These are phyloP conservation scores for Oreotrochilus melanogaster DNA, from an alignment of 2,113 vertebrate genomes.

Conservation along the genomic window DNA sequence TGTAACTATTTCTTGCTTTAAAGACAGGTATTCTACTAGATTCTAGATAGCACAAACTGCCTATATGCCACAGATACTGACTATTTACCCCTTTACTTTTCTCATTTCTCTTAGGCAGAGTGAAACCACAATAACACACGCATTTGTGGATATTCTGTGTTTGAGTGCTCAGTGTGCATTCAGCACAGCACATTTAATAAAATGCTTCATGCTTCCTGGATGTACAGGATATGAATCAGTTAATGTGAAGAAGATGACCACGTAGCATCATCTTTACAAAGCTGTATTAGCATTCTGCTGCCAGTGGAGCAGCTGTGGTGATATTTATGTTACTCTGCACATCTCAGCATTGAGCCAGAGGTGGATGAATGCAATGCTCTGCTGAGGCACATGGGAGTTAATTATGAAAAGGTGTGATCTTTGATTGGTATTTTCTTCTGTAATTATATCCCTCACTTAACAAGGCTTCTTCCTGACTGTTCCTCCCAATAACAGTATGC, in stretches of 20 bases:
- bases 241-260: slow-evolving; percentile 56
- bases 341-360: neutral
- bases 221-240: slow-evolving; percentile 44
- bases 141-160: neutral
- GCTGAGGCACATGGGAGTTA: neutral
- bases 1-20: neutral
- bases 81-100: neutral
- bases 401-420: slow-evolving; percentile 32
- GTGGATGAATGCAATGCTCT: neutral
- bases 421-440: slow-evolving; percentile 12
- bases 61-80: neutral
- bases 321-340: neutral
- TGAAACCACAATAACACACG: neutral
- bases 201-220: slow-evolving; percentile 37
- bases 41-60: neutral
- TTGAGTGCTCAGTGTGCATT: neutral
- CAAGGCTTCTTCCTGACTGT: neutral
- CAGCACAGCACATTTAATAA: slow-evolving; percentile 34
- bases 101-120: neutral
- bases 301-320: slow-evolving; percentile 40
- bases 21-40: neutral
- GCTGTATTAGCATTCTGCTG: neutral
- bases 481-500: neutral
- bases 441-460: neutral
- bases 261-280: slow-evolving; percentile 17